Evolutionary conservation across 1,140 invertebrate genomes (phyloP), one percentile per base, ranked within the genome.

Genomic region (Babylonia areolata): DNA sequence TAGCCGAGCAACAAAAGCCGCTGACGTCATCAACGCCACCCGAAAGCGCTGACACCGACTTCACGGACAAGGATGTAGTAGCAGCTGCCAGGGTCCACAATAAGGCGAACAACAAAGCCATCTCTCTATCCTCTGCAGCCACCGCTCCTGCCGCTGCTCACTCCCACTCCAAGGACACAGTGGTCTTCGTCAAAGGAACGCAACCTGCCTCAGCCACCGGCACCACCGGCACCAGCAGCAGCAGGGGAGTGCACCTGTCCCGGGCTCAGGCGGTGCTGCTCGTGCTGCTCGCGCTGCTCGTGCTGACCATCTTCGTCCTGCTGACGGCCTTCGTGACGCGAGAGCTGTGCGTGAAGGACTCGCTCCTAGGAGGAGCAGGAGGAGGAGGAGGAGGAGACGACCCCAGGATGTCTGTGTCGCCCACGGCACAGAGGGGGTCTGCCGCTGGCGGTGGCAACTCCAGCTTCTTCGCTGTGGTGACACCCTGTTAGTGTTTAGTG

Each of bases 1-100:
- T 85, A 1, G 84, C 84, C 17, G 84, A 85, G 54, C 84, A 77
- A n/a, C n/a, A n/a, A n/a, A n/a, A n/a, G n/a, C n/a, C n/a, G n/a
- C n/a, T n/a, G n/a, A n/a, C n/a, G n/a, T n/a, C n/a, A n/a, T n/a
- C n/a, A n/a, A n/a, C n/a, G n/a, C n/a, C n/a, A n/a, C n/a, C n/a
- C n/a, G 46, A 85, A 51, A 78, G 75, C 71, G 6, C 75, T 82
- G 33, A 82, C 54, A 33, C 20, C 81, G 17, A 3, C 79, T n/a
- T 28, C 42, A 20, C 42, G 17, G 39, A 83, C 54, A 6, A 39
- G 31, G 3, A 69, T 35, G 39, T 17, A 6, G 51, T 58, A 6
- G 39, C 37, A 5, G 28, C 58, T 12, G 28, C 46, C 9, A 51
- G 9, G 46, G 20, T 51, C 9, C 6, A 6, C 9, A 20, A 64